Conservation (phyloP, 2,888 invertebrate species). For the Brassicogethes aeneus region DNA sequence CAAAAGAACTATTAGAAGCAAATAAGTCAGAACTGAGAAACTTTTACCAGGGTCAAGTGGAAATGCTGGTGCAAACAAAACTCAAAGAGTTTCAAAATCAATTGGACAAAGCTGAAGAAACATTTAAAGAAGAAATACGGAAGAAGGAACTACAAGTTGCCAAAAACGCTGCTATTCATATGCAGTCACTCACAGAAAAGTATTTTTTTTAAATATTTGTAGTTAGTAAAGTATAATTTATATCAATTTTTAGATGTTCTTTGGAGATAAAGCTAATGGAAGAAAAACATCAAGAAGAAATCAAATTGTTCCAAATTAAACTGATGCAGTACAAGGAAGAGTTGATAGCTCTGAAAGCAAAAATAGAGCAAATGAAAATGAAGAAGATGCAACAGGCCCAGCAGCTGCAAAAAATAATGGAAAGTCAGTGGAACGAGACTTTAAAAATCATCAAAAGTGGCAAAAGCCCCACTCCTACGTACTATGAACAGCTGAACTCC, state of each 20-base stretch:
- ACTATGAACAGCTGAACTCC: conserved; percentile 28
- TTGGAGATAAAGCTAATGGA: conserved; percentile 67
- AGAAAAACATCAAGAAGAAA: conserved; percentile 72
- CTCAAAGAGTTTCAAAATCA: conserved; percentile 69
- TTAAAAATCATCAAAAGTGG: conserved; percentile 53
- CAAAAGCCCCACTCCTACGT: conserved; percentile 23
- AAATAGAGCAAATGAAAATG: conserved; percentile 42
- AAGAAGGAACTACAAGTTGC: conserved; percentile 57
- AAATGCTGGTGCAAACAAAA: conserved; percentile 66
- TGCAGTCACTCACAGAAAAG: conserved; percentile 62
- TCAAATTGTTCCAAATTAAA: conserved; percentile 61
- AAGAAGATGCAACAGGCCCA: conserved; percentile 43
- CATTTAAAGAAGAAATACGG: conserved; percentile 54
- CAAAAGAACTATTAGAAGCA: conserved; percentile 49
- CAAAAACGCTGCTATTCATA: conserved; percentile 62
- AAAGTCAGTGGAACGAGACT: conserved; percentile 73
- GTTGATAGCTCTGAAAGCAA: conserved; percentile 55
- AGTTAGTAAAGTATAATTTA: background rate
- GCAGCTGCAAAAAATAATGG: conserved; percentile 65
- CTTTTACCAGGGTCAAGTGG: conserved; percentile 74
- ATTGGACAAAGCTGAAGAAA: conserved; percentile 58
- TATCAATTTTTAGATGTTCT: conserved; percentile 48
- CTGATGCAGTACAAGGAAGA: conserved; percentile 60
- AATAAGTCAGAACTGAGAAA: conserved; percentile 60
- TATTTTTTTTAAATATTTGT: conserved; percentile 19